These are phyloP conservation scores for Calephelis nemesis DNA, from an alignment of 1,140 invertebrate species.

Conservation along the genomic window DNA sequence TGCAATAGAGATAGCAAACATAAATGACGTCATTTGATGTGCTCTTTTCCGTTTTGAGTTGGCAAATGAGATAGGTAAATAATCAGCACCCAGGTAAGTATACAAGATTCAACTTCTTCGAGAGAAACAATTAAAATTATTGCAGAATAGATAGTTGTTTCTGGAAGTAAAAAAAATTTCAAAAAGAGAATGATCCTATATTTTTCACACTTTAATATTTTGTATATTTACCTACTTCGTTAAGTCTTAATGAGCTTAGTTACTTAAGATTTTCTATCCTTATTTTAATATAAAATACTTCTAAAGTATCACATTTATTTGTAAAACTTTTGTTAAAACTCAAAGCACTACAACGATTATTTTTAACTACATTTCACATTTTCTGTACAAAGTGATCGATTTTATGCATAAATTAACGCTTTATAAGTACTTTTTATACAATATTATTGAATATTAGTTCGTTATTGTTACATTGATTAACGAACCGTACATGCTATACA, in stretches of 20 bases:
- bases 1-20: too few species aligned
- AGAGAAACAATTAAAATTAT: too few species aligned
- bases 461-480: slow-evolving; percentile 51
- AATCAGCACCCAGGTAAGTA: too few species aligned
- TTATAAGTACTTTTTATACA: slow-evolving; percentile 62
- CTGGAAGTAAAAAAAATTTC: slow-evolving; percentile 26
- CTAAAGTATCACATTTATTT: slow-evolving; percentile 9
- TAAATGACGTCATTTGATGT: too few species aligned
- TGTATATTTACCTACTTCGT: neutral
- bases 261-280: slow-evolving; percentile 6
- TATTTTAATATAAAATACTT: slow-evolving; percentile 15
- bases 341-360: slow-evolving; percentile 25
- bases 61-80: too few species aligned
- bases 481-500: slow-evolving; percentile 49
- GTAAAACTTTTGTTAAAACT: slow-evolving; percentile 14
- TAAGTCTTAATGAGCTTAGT: slow-evolving; percentile 7
- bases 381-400: slow-evolving; percentile 28
- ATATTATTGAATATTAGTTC: slow-evolving; percentile 56
- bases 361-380: slow-evolving; percentile 26
- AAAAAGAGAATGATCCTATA: neutral
- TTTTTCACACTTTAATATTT: neutral
- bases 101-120: too few species aligned
- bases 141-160: neutral
- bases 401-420: slow-evolving; percentile 45
- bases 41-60: too few species aligned